phyloP scores from a whole-genome alignment of 2,113 vertebrate species.

The Dendrocopos noguchii region DNA sequence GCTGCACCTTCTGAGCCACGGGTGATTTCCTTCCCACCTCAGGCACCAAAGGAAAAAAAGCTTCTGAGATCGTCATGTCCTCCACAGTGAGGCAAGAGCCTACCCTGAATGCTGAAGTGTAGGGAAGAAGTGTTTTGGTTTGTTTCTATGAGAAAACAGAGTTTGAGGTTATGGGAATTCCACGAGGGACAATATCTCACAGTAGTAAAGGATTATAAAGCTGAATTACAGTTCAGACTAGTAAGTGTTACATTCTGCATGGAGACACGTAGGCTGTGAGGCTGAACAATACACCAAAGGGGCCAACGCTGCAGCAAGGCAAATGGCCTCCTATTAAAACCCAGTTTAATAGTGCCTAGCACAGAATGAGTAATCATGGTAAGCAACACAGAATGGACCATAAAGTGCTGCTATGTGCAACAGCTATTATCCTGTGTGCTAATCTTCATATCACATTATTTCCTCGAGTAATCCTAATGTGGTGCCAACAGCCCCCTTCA shows the following conservation, averaged over 20 bases:
- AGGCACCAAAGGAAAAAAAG: conserved; percentile 2
- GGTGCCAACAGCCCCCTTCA: conserved; percentile 54
- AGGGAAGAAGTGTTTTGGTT: conserved; percentile 9
- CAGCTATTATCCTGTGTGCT: conserved; percentile 57
- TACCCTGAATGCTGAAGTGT: conserved; percentile 37
- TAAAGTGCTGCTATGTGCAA: conserved; percentile 63
- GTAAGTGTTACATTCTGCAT: conserved; percentile 56
- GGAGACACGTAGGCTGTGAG: conserved; percentile 48
- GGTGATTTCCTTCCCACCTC: background rate
- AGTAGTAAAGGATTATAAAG: conserved; percentile 71
- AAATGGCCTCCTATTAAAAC: conserved; percentile 57
- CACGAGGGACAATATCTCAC: conserved; percentile 62
- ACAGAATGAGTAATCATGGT: conserved; percentile 59
- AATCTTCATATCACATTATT: conserved; percentile 66
- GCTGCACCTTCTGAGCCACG: background rate
- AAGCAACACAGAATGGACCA: conserved; percentile 58
- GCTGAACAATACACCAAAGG: conserved; percentile 54
- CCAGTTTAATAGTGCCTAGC: conserved; percentile 51
- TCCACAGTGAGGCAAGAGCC: background rate
- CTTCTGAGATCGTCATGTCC: background rate
- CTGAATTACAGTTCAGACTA: conserved; percentile 64
- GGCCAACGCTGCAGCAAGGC: conserved; percentile 25
- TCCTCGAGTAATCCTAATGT: conserved; percentile 69
- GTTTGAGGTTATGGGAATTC: conserved; percentile 70
- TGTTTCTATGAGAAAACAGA: conserved; percentile 46